Evolutionary conservation across 1,140 invertebrate genomes (phyloP).

Genomic region (Bombus impatiens): DNA sequence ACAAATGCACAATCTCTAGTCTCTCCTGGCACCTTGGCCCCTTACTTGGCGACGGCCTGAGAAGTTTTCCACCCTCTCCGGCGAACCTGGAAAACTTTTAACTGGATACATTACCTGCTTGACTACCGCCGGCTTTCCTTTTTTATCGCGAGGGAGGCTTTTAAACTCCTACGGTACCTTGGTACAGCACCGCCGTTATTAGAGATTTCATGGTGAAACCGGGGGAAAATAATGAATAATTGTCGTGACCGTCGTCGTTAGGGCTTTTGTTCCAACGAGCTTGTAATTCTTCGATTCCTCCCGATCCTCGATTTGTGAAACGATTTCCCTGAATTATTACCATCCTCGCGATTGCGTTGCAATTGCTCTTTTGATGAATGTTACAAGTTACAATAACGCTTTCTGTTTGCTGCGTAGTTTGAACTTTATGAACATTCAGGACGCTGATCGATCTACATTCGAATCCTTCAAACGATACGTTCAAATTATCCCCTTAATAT

Average conservation of each 20-base stretch:
- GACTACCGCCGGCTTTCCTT: conserved; percentile 72
- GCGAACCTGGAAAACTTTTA: conserved; percentile 77
- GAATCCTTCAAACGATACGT: background rate
- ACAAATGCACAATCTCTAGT: conserved; percentile 79
- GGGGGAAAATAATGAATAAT: conserved; percentile 70
- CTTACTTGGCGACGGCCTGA: conserved; percentile 46
- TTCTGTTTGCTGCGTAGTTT: no score
- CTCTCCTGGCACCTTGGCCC: conserved; percentile 64
- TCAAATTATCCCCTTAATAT: no score
- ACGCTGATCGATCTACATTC: background rate
- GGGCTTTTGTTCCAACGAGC: conserved; percentile 39
- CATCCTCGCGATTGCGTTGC: background rate
- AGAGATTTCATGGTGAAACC: conserved; percentile 71
- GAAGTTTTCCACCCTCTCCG: conserved; percentile 68
- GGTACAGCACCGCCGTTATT: conserved; percentile 69
- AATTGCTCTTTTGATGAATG: background rate
- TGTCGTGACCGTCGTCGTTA: conserved; percentile 60
- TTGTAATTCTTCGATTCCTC: conserved; percentile 42
- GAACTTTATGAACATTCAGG: background rate
- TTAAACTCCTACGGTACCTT: conserved; percentile 71
- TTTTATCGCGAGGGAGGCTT: conserved; percentile 70
- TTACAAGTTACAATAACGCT: background rate
- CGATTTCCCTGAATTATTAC: conserved; percentile 21
- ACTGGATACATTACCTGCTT: conserved; percentile 79
- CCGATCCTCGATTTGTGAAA: conserved; percentile 30